phyloP scores from a whole-genome alignment of 2,797 vertebrate species.

The Crypturellus tataupa region DNA sequence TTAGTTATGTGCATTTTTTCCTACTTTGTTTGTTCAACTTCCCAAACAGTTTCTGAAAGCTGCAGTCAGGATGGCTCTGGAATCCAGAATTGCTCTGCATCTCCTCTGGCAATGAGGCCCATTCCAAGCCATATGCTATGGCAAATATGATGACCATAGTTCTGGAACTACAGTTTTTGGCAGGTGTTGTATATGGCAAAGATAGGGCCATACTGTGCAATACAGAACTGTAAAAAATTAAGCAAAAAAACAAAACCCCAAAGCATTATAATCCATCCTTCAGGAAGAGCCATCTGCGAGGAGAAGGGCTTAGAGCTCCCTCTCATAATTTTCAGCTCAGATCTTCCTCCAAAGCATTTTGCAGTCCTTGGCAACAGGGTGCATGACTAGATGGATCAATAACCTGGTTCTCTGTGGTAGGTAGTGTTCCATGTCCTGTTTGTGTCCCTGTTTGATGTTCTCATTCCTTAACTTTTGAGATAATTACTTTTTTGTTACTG shows the following conservation, averaged over 20 bases:
- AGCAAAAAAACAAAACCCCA: neutral
- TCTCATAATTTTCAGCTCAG: neutral
- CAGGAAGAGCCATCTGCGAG: neutral
- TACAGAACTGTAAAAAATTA: neutral
- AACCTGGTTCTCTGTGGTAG: neutral
- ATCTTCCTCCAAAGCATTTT: neutral
- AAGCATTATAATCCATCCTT: neutral
- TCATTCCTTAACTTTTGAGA: neutral
- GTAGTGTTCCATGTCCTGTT: neutral
- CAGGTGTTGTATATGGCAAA: neutral
- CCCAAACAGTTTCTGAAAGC: neutral
- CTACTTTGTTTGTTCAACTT: neutral
- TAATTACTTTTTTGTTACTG: neutral
- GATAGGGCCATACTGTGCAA: neutral
- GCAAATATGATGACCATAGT: neutral
- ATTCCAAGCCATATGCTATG: neutral
- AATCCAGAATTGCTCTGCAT: neutral
- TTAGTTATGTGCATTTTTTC: neutral
- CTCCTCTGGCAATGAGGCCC: neutral
- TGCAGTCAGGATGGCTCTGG: neutral
- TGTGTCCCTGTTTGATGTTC: neutral
- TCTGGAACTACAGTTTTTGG: neutral
- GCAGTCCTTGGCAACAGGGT: neutral
- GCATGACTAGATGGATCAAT: neutral
- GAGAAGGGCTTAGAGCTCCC: conserved; percentile 6